Conservation (phyloP, 2,797 vertebrate genomes). For the Coluber constrictor region DNA sequence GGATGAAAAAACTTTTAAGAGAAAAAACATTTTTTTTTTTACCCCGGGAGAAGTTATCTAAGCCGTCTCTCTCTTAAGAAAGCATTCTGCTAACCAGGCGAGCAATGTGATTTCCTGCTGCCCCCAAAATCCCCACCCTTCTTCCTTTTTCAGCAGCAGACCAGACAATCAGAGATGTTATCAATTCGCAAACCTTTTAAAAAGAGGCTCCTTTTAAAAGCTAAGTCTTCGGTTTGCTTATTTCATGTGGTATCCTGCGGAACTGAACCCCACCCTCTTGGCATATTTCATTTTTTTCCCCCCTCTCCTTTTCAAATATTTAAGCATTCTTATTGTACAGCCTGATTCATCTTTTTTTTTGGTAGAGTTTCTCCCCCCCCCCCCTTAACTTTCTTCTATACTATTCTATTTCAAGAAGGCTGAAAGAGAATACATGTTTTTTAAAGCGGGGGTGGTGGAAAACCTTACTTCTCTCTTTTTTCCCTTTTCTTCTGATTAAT, state of each 20-base stretch:
- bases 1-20: not conserved
- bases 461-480: not conserved
- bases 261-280: slow-evolving; percentile 52
- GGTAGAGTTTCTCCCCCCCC: not conserved
- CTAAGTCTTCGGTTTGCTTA: slow-evolving; percentile 69
- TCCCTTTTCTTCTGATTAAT: slow-evolving; percentile 34
- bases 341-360: slow-evolving; percentile 24
- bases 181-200: slow-evolving; percentile 65
- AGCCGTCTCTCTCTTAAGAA: not conserved
- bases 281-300: slow-evolving; percentile 34
- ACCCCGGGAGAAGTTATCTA: not conserved
- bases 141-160: slow-evolving; percentile 44
- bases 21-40: not conserved
- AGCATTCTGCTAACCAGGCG: slow-evolving; percentile 17
- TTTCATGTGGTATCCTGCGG: slow-evolving; percentile 71
- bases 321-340: slow-evolving; percentile 59
- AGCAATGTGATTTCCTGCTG: slow-evolving; percentile 67
- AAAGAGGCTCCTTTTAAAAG: slow-evolving; percentile 64
- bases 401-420: not conserved
- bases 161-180: slow-evolving; percentile 75
- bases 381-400: not conserved
- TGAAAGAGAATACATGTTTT: not conserved
- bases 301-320: slow-evolving; percentile 27
- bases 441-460: not conserved
- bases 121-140: slow-evolving; percentile 10